These are phyloP conservation scores for Pollenia griseotomentosa DNA, from an alignment of 2,888 invertebrate genomes.

Conservation along the genomic window DNA sequence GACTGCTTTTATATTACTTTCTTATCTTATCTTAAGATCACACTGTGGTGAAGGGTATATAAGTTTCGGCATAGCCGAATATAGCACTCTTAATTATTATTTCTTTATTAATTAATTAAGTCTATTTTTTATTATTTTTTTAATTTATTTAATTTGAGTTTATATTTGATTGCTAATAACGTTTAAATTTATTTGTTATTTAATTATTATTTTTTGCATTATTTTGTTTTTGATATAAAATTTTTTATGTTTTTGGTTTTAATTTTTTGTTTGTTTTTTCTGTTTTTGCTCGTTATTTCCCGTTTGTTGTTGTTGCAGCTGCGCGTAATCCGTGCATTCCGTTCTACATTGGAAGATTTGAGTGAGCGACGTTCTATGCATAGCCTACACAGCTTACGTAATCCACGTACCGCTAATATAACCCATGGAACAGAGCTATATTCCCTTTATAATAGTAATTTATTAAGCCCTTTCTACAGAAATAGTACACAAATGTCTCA, in stretches of 20 bases:
- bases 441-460: constrained; percentile 81
- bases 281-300: constrained; percentile 82
- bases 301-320: constrained; percentile 91
- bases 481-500: constrained; percentile 72
- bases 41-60: too few species aligned
- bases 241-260: constrained; percentile 62
- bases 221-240: constrained; percentile 63
- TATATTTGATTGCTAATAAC: constrained; percentile 57
- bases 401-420: constrained; percentile 87
- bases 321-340: constrained; percentile 99
- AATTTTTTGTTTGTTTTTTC: constrained; percentile 76
- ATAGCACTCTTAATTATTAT: background rate
- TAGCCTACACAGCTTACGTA: constrained; percentile 97
- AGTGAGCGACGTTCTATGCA: constrained; percentile 99
- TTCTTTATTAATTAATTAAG: background rate
- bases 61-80: background rate
- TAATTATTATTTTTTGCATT: constrained; percentile 52
- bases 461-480: constrained; percentile 79
- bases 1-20: too few species aligned
- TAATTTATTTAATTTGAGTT: constrained; percentile 31
- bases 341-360: constrained; percentile 99
- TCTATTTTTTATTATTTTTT: constrained; percentile 24
- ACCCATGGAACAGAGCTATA: constrained; percentile 77
- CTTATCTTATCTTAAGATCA: too few species aligned
- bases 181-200: constrained; percentile 52